Conservation (phyloP, 2,888 invertebrate genomes). For the Pristionchus entomophagus region DNA sequence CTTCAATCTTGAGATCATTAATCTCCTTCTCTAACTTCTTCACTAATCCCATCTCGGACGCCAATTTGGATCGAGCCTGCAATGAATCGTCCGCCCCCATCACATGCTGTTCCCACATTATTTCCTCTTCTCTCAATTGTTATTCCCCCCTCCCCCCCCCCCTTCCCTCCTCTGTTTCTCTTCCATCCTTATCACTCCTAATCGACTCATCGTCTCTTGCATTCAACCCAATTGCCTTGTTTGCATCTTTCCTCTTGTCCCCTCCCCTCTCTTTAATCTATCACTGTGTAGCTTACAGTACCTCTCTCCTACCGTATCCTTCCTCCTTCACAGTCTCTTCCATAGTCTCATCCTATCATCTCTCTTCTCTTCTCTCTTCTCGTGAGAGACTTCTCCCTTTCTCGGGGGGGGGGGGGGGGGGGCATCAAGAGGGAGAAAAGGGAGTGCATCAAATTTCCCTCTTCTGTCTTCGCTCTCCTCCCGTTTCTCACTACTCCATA, state of each 20-base stretch:
- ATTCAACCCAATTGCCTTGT: background rate
- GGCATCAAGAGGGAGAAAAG: background rate
- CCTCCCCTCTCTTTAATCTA: background rate
- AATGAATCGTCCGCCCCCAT: too few species aligned
- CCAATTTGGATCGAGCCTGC: slow-evolving; percentile 30
- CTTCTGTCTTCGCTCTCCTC: background rate
- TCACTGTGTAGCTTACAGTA: too few species aligned
- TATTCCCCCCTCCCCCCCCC: background rate
- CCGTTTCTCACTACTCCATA: slow-evolving; percentile 20
- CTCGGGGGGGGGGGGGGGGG: background rate
- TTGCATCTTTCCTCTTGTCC: background rate
- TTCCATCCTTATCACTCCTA: background rate
- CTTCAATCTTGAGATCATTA: slow-evolving; percentile 22
- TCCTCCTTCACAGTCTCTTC: slow-evolving; percentile 18
- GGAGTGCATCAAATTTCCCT: slow-evolving; percentile 13
- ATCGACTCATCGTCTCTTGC: background rate
- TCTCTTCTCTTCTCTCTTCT: slow-evolving; percentile 47
- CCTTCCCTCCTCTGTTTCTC: too few species aligned
- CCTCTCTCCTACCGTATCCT: background rate
- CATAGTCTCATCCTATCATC: slow-evolving; percentile 48
- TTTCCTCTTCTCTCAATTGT: background rate
- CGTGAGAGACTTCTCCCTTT: slow-evolving; percentile 40
- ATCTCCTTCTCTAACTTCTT: slow-evolving; percentile 46
- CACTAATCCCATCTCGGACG: slow-evolving; percentile 28
- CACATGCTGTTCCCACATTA: too few species aligned